Evolutionary conservation across 2,113 vertebrate genomes (phyloP), one percentile per base, ranked within the genome.

Genomic region (Pteronura brasiliensis): DNA sequence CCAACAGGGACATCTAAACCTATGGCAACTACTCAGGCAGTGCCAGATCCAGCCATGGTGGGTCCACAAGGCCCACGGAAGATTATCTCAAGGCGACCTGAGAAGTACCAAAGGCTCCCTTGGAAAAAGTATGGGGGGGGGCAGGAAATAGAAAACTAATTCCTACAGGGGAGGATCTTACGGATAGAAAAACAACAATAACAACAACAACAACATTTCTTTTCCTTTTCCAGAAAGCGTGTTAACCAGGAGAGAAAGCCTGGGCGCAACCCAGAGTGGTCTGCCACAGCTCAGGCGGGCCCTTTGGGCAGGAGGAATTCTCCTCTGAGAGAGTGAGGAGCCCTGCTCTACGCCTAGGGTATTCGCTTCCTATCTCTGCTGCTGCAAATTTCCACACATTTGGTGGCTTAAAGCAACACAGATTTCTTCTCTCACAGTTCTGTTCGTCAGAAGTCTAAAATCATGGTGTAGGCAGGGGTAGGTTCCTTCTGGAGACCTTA

Each of bases 381-480:
- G 3, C 88, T 95, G 93, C 10, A 88, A 67, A 69, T 49, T 90
- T 52, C 65, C 69, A 83, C 36, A 72, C 36, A 72, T 72, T 88
- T 83, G 83, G 34, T 71, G 61, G 29, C 42, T 84, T 92, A 92
- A 95, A 76, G 63, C 25, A 93, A n/a, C 52, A 96, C 8, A 72
- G 92, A 95, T 67, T 6, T 85, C 49, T 82, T 90, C n/a, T 89
- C 86, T 52, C 87, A 65, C 23, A 65, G 59, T 95, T 83, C 25
- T 65, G 39, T 84, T 88, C 23, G 61, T 96, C n/a, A 63, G 69
- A 91, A 69, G 57, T 94, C 83, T 92, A 94, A 71, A 93, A 76
- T 59, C 44, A 90, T 11, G 27, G 42, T 29, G 11, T 63, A 86
- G 31, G 55, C 34, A 74, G 79, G 69, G 82, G 34, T 80, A 63